A percentile compares a stretch with the other conserved stretches of the same genome.
Evolutionary conservation across 1,140 invertebrate species (phyloP).

Genomic region (Pseudomyrmex flavicornis): DNA sequence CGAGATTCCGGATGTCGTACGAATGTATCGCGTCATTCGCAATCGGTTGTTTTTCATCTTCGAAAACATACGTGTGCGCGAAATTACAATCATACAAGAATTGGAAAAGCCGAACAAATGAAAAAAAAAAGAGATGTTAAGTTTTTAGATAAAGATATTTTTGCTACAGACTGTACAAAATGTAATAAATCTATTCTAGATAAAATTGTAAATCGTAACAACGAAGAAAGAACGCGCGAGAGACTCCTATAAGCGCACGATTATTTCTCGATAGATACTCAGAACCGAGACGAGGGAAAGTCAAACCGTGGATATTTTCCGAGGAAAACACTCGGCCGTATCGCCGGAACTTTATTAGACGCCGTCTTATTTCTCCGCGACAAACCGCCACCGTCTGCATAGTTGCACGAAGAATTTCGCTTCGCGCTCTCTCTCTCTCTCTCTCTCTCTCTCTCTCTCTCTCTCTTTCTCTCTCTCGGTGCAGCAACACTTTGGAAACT

Average conservation of each 20-base stretch:
- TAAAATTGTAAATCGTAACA: neutral
- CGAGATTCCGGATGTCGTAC: neutral
- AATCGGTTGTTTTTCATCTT: neutral
- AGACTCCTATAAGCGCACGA: slow-evolving; percentile 26
- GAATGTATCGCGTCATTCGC: neutral
- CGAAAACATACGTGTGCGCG: too few species aligned
- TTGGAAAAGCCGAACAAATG: neutral
- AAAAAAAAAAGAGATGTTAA: neutral
- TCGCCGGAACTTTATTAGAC: slow-evolving; percentile 56
- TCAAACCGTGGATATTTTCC: slow-evolving; percentile 41
- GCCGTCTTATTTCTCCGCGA: slow-evolving; percentile 50
- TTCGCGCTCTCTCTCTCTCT: neutral
- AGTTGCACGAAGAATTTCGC: slow-evolving; percentile 53
- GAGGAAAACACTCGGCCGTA: slow-evolving; percentile 41
- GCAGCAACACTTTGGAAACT: slow-evolving; percentile 53
- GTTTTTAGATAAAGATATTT: neutral
- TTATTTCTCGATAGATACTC: slow-evolving; percentile 40
- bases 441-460: neutral
- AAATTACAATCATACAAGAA: neutral
- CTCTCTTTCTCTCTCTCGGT: too few species aligned
- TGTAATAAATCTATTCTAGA: slow-evolving; percentile 11
- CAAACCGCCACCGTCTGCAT: slow-evolving; percentile 47
- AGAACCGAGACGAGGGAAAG: slow-evolving; percentile 12
- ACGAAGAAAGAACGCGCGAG: neutral
- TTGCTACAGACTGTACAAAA: neutral